Conservation (phyloP, 2,888 invertebrate genomes). For the Koerneria pararmatus region DNA sequence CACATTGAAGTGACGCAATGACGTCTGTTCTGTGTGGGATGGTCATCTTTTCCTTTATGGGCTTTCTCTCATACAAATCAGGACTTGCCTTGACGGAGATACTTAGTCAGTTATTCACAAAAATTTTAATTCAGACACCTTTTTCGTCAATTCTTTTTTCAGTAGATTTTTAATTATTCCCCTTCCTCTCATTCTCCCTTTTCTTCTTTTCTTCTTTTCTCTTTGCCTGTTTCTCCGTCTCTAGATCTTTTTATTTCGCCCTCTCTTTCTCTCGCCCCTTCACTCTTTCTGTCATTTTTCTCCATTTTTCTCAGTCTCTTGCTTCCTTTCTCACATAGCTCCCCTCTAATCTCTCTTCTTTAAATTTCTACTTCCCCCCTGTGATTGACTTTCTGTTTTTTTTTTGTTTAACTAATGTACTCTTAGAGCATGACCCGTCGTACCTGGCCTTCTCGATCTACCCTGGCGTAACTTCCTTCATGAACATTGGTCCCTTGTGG, state of each 20-base stretch:
- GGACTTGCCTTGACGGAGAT: constrained; percentile 38
- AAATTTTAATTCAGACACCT: too few relatives aligned
- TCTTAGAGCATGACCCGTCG: constrained; percentile 48
- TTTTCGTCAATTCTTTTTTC: too few relatives aligned
- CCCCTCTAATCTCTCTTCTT: constrained; percentile 13
- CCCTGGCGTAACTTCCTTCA: constrained; percentile 52
- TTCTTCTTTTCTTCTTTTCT: too few relatives aligned
- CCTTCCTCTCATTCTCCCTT: too few relatives aligned
- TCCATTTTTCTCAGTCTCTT: too few relatives aligned
- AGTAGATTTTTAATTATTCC: too few relatives aligned
- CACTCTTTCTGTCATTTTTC: neutral
- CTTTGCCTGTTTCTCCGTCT: too few relatives aligned
- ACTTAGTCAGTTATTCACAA: constrained; percentile 42
- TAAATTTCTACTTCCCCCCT: neutral
- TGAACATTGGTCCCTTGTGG: constrained; percentile 50
- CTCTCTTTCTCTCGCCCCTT: neutral
- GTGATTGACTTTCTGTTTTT: too few relatives aligned
- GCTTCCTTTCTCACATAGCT: too few relatives aligned
- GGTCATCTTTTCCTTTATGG: constrained; percentile 56
- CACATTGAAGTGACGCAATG: constrained; percentile 40
- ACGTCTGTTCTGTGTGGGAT: constrained; percentile 52
- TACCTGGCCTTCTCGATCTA: constrained; percentile 55
- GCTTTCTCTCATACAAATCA: constrained; percentile 45
- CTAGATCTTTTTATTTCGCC: neutral
- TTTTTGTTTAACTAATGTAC: neutral